Percentiles rank a stretch among this genome's conserved stretches.
Evolutionary conservation across 2,797 vertebrate species (phyloP).

Genomic region (Poeciliopsis turneri): DNA sequence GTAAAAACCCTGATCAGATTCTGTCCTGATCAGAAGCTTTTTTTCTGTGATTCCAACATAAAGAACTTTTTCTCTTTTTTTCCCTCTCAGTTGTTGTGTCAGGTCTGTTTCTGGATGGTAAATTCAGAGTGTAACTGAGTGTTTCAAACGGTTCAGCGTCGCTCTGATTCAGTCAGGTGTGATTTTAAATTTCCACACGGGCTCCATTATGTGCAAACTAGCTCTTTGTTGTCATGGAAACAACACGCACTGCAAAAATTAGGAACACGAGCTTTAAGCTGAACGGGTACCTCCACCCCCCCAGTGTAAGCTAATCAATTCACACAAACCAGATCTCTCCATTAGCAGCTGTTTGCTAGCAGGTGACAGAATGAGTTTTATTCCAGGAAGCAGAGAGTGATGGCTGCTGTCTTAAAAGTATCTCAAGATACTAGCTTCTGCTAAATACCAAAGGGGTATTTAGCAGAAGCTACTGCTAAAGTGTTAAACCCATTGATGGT

Average conservation of each 20-base stretch:
- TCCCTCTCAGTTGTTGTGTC: not conserved
- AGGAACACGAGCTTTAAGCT: conserved; percentile 26
- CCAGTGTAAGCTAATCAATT: not conserved
- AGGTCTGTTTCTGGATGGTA: conserved; percentile 4
- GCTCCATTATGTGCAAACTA: conserved; percentile 30
- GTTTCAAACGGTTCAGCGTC: conserved; percentile 15
- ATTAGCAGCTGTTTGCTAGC: not conserved
- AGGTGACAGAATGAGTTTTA: not conserved
- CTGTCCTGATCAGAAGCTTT: not conserved
- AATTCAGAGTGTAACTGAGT: conserved; percentile 19
- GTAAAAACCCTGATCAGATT: not conserved
- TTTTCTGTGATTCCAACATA: not conserved
- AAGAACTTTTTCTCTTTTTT: not conserved
- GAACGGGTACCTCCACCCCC: conserved; percentile 3
- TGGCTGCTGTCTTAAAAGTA: not conserved
- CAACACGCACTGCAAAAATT: conserved; percentile 44
- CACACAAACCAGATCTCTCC: conserved; percentile 9
- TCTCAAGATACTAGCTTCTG: no score
- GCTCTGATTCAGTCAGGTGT: conserved; percentile 34
- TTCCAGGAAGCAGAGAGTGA: not conserved
- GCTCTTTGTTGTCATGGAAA: conserved; percentile 43
- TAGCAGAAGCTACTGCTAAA: not conserved
- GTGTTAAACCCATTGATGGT: not conserved
- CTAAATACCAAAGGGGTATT: not conserved
- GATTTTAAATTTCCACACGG: conserved; percentile 30